A percentile compares a stretch with the other conserved stretches of the same genome.
Conservation (phyloP, 2,888 invertebrate species). For the Conus canariensis region DNA sequence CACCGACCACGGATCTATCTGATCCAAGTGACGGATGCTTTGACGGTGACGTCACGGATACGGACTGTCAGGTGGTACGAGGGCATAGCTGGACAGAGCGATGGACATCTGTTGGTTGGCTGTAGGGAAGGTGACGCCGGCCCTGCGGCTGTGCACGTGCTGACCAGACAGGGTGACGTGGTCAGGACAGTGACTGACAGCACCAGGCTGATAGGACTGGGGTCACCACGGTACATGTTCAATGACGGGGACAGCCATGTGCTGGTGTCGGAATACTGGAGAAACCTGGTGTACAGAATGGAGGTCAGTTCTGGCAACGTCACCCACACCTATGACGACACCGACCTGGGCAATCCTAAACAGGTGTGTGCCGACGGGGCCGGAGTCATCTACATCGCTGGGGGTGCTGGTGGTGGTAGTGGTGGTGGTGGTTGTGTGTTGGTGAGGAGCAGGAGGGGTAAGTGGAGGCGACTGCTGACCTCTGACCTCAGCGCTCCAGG, state of each 20-base stretch:
- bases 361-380: background rate
- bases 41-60: background rate
- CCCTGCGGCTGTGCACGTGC: background rate
- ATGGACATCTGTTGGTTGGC: background rate
- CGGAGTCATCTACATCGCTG: background rate
- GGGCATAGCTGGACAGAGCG: background rate
- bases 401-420: background rate
- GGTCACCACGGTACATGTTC: background rate
- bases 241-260: background rate
- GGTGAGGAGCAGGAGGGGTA: background rate
- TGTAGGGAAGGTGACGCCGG: background rate
- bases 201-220: background rate
- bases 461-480: constrained; percentile 18
- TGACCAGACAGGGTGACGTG: background rate
- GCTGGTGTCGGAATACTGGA: background rate
- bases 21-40: background rate
- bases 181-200: background rate
- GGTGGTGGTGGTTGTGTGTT: background rate
- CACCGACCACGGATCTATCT: background rate
- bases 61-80: background rate
- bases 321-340: constrained; percentile 8
- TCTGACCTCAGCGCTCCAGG: background rate
- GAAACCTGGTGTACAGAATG: background rate
- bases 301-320: background rate
- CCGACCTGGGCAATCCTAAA: background rate